Evolutionary conservation across 1,140 invertebrate genomes (phyloP).

Genomic region (Archegozetes longisetosus): DNA sequence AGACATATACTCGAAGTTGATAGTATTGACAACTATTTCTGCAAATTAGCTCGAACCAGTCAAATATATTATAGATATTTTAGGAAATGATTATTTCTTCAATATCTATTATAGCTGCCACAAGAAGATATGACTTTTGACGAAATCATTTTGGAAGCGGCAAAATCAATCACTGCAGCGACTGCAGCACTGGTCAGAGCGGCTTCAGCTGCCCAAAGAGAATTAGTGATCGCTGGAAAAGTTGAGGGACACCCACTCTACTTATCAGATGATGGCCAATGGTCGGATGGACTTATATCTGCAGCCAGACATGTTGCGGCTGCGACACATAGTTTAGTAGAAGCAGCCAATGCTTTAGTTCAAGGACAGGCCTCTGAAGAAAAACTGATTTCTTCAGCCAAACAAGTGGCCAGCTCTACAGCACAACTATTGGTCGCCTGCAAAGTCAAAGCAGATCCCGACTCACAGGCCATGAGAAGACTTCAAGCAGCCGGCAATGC

Average conservation of each 20-base stretch:
- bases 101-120: conserved; percentile 26
- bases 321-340: conserved; percentile 89
- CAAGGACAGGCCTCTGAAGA: conserved; percentile 89
- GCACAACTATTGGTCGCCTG: conserved; percentile 93
- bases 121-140: conserved; percentile 92
- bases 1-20: conserved; percentile 66
- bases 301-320: conserved; percentile 89
- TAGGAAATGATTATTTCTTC: neutral
- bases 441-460: conserved; percentile 93
- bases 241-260: conserved; percentile 57
- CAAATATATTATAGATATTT: neutral
- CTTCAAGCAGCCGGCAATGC: conserved; percentile 84
- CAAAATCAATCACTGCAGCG: conserved; percentile 91
- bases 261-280: conserved; percentile 88
- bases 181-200: conserved; percentile 91
- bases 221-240: conserved; percentile 64
- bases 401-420: conserved; percentile 88
- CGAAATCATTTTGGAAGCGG: conserved; percentile 95
- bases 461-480: conserved; percentile 79
- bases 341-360: conserved; percentile 90
- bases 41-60: neutral
- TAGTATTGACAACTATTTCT: neutral
- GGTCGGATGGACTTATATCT: conserved; percentile 94
- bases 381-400: conserved; percentile 85
- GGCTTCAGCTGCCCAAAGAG: conserved; percentile 83